Evolutionary conservation across 2,113 vertebrate species (phyloP).

Genomic region (Oreocharis arfaki): DNA sequence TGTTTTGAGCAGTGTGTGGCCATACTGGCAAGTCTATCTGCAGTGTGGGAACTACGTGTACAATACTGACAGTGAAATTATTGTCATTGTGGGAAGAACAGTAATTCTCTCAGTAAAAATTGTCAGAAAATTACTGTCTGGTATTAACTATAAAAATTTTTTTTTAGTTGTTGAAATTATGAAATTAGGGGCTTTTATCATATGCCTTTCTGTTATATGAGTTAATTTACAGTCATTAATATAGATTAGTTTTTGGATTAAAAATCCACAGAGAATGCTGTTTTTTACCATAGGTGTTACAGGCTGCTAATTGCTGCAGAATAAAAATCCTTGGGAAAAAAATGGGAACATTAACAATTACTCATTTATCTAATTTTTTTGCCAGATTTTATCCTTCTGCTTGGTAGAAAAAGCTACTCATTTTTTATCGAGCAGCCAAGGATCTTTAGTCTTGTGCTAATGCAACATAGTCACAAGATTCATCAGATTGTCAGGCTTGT

Average conservation of each 20-base stretch:
- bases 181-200: neutral
- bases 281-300: neutral
- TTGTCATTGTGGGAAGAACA: neutral
- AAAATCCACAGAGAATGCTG: neutral
- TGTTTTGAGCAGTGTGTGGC: neutral
- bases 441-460: constrained; percentile 48
- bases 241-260: neutral
- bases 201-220: neutral
- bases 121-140: neutral
- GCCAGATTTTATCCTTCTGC: neutral
- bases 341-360: neutral
- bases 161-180: neutral
- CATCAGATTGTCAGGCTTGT: constrained; percentile 27
- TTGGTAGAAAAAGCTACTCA: constrained; percentile 32
- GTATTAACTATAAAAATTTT: neutral
- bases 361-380: neutral
- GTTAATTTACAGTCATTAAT: neutral
- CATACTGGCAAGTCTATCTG: neutral
- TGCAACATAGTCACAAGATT: constrained; percentile 10
- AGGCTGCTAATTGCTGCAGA: neutral
- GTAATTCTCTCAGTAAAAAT: neutral
- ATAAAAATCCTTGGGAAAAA: neutral
- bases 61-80: neutral
- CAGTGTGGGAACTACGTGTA: neutral
- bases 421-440: constrained; percentile 61